phyloP scores from a whole-genome alignment of 2,888 invertebrate genomes.

The Smittia aterrima region DNA sequence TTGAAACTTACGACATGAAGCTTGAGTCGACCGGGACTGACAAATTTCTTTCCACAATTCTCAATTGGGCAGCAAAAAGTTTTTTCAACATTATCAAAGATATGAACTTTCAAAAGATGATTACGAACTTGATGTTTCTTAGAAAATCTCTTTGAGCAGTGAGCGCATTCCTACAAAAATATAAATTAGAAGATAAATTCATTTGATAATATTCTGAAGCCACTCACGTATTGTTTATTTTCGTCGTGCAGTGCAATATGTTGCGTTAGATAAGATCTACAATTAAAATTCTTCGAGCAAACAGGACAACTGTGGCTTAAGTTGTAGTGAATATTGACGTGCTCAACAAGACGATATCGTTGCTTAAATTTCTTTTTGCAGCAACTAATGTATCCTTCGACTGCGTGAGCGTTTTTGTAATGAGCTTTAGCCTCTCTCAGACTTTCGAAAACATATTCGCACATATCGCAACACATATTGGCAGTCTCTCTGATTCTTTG shows the following conservation, averaged over 20 bases:
- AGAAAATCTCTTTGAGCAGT: constrained; percentile 51
- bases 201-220: too few relatives aligned
- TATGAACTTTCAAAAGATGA: constrained; percentile 47
- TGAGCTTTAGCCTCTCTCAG: constrained; percentile 25
- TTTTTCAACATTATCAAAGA: constrained; percentile 30
- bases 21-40: constrained; percentile 13
- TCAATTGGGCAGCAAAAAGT: constrained; percentile 16
- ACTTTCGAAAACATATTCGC: not conserved
- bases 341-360: constrained; percentile 22
- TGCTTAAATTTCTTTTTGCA: constrained; percentile 24
- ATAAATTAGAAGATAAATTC: too few relatives aligned
- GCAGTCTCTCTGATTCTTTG: constrained; percentile 27
- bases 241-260: constrained; percentile 20
- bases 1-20: constrained; percentile 26
- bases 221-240: constrained; percentile 30
- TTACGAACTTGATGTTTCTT: constrained; percentile 51
- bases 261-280: not conserved
- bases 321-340: constrained; percentile 29
- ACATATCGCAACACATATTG: not conserved
- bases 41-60: constrained; percentile 28
- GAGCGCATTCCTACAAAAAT: constrained; percentile 47
- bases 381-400: constrained; percentile 27
- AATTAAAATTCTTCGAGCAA: constrained; percentile 26
- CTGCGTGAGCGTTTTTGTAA: constrained; percentile 4
- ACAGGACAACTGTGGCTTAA: not conserved